Base-by-base conservation (phyloP, 1,140 invertebrate genomes). In the Zaprionus gabonicus region DNA sequence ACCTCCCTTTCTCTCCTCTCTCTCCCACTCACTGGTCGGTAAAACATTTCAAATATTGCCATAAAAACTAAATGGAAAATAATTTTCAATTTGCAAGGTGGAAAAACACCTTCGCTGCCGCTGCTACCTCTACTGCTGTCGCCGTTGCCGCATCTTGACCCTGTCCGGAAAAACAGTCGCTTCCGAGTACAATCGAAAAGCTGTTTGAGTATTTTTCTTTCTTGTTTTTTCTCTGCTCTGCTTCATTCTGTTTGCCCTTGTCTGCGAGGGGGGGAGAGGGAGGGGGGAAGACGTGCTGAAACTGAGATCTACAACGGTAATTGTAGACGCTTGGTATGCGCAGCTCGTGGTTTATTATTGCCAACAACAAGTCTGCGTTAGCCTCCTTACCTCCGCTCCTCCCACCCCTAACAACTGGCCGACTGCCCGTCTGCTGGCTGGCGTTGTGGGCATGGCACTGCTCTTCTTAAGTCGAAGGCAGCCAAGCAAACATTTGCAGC, bases 301-400 rank as follows among this genome's bases (percentile, higher is more conserved):
- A 41, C 58, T 36, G 60, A 76, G 20, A 77, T 69, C 63, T 75
- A 78, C 81, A 64, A 78, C 65, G 81, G 82, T 83, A 87, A 87
- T 87, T 90, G 81, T 84, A 88, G 78, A 84, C 78, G 75, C 65
- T 88, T 78, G 83, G 83, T 83, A 87, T 87, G 83, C 83, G 74
- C 84, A 58, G 68, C 81, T 78, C 76, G 85, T 84, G 84, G 84
- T 88, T 87, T 88, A 81, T 80, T 82, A 82, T 86, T 76, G 80
- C 73, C 77, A 72, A 44, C 63, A 53, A 44, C 46, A 51, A 31
- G 58, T 53, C 38, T 41, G 4, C 1, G 58, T n/a, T 46, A n/a
- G n/a, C 41, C 41, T 17, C n/a, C 41, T 23, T 23, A 23, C 23
- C 23, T 23, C 23, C 23, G 23, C 6, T 9, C n/a, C 2, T 6